A percentile compares a stretch with the other conserved stretches of the same genome.
Evolutionary conservation across 2,797 vertebrate species (phyloP).

Genomic region (Harpagifer antarcticus): DNA sequence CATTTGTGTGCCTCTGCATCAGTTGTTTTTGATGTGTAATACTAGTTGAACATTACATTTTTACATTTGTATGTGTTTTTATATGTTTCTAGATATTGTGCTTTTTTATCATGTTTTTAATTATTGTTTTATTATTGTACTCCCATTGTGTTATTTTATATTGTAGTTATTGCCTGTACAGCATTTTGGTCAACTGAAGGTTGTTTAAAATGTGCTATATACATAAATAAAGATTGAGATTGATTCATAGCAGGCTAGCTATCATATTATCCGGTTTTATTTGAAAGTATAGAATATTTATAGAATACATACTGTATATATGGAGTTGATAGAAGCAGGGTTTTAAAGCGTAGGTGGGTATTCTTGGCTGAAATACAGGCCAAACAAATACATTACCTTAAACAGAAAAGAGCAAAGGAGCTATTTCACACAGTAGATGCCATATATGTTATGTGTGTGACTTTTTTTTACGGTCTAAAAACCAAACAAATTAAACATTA

Average conservation of each 20-base stretch:
- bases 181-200: too few species aligned
- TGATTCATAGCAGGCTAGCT: background rate
- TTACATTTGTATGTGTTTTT: too few species aligned
- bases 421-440: conserved; percentile 2
- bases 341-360: background rate
- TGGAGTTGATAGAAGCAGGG: background rate
- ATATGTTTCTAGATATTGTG: too few species aligned
- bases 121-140: too few species aligned
- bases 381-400: background rate
- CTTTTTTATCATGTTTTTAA: too few species aligned
- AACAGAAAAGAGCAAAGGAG: background rate
- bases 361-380: background rate
- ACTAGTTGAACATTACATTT: too few species aligned
- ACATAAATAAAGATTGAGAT: too few species aligned
- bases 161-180: too few species aligned
- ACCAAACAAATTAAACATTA: background rate
- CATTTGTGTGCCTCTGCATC: background rate
- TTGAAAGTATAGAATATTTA: background rate
- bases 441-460: background rate
- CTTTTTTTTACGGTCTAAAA: background rate
- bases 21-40: background rate
- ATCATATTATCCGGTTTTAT: background rate
- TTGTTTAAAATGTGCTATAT: too few species aligned
- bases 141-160: too few species aligned
- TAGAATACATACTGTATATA: background rate